A percentile compares a stretch with the other conserved stretches of the same genome.
Conservation (phyloP, 2,113 vertebrate species). For the Pollimyrus isidori region DNA sequence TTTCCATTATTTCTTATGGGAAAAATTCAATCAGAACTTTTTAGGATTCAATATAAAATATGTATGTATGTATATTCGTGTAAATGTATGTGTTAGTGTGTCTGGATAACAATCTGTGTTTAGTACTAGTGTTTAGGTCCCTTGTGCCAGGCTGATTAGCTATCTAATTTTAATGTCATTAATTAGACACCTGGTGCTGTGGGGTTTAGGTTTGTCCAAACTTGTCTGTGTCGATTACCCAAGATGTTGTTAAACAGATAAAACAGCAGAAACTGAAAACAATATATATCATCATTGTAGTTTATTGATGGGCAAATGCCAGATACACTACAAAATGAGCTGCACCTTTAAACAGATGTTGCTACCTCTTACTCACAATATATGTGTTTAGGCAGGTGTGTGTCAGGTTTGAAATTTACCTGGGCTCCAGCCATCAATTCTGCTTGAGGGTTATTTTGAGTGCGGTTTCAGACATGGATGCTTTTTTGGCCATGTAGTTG, state of each 20-base stretch:
- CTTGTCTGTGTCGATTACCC: not conserved
- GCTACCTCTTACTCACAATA: not conserved
- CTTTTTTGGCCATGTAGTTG: not conserved
- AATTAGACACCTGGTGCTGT: not conserved
- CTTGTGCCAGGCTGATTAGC: not conserved
- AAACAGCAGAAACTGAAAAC: not conserved
- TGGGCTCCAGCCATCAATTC: not conserved
- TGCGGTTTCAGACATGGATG: not conserved
- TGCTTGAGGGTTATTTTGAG: not conserved
- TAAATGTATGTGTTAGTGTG: not conserved
- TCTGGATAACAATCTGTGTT: not conserved
- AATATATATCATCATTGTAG: constrained; percentile 12
- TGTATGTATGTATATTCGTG: not conserved
- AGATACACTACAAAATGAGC: not conserved
- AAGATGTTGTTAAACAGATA: not conserved
- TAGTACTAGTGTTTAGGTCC: not conserved
- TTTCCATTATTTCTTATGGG: no score
- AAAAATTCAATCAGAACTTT: no score
- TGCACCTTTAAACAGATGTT: not conserved
- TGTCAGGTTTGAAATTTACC: not conserved
- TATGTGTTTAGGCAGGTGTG: not conserved
- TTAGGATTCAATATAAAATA: no score
- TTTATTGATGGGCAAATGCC: not conserved
- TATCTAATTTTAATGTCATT: not conserved
- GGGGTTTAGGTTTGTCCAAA: constrained; percentile 2